A percentile compares a stretch with the other conserved stretches of the same genome.
Evolutionary conservation across 2,888 invertebrate genomes (phyloP).

Genomic region (Anarsia innoxiella): DNA sequence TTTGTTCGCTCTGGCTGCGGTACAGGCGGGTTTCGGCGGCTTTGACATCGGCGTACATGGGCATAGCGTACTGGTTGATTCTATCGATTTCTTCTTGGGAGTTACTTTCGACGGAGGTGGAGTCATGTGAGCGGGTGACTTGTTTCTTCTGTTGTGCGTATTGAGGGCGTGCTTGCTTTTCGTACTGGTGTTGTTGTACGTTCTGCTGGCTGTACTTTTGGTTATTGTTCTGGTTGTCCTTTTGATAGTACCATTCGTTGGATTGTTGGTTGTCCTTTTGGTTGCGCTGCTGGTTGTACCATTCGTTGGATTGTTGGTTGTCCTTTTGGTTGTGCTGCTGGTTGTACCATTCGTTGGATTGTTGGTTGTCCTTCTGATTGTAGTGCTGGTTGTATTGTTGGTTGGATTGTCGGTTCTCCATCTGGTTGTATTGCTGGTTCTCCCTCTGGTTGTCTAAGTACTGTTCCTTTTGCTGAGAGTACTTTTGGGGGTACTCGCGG

Average conservation of each 20-base stretch:
- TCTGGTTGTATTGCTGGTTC: too few relatives aligned
- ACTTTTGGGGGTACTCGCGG: background rate
- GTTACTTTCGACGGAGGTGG: conserved; percentile 23
- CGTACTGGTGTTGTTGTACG: background rate
- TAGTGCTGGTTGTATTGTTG: background rate
- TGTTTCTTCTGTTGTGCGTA: background rate
- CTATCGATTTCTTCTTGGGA: conserved; percentile 17
- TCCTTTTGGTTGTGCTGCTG: background rate
- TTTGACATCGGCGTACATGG: conserved; percentile 13
- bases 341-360: background rate
- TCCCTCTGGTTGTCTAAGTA: too few relatives aligned
- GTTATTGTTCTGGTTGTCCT: background rate
- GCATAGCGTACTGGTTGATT: conserved; percentile 19
- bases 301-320: background rate
- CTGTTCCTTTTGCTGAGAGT: background rate
- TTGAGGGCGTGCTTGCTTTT: background rate
- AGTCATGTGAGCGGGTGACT: conserved; percentile 11
- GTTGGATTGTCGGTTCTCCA: background rate
- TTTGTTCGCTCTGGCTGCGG: conserved; percentile 8
- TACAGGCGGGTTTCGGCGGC: background rate
- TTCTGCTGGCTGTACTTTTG: background rate
- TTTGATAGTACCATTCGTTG: background rate
- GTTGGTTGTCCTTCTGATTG: background rate
- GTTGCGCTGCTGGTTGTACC: background rate
- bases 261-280: background rate